Base-by-base conservation (phyloP, 2,113 vertebrate genomes). In the Crotalus tigris region DNA sequence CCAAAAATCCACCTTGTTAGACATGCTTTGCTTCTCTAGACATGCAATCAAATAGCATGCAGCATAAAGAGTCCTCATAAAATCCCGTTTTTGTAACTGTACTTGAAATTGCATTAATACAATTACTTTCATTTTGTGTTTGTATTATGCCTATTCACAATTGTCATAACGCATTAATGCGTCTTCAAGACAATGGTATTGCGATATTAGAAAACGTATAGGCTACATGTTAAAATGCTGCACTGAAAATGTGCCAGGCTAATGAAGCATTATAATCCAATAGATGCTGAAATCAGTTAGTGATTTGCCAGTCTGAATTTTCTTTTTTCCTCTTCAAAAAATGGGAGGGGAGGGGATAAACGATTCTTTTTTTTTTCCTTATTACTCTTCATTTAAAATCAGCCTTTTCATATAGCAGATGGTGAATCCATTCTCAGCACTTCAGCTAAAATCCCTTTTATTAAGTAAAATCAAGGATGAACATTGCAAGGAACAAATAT, bases 401-500 rank as follows among this genome's bases (percentile, higher is more conserved):
- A 96, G 97, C 96, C 97, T 98, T 98, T 98, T 97, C 97, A 95
- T 96, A 97, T 97, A 97, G 97, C 98, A 99, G 98, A 99, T 98
- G 98, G 98, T 97, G 75, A 97, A 98, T 97, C 98, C 98, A 97
- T 98, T 98, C 97, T 90, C 93, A 95, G 94, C 94, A 95, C 94
- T 97, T 98, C 97, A 98, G 97, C 97, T 98, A 98, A 98, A 98
- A 98, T 98, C 95, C 98, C 98, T 98, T 99, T 99, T 98, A 98
- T 99, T 98, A 98, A 98, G 97, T 97, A 97, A 98, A 98, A 98
- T 98, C 97, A 98, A 98, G 98, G 97, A 96, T 98, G 97, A 98
- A 98, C 96, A 97, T 96, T 96, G 97, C 97, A 98, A 98, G 39
- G 33, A 81, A 81, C 17, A 81, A 81, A 81, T 39, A 81, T 81